Conservation (phyloP, 2,797 vertebrate genomes). For the Melanotaenia maccullochi region DNA sequence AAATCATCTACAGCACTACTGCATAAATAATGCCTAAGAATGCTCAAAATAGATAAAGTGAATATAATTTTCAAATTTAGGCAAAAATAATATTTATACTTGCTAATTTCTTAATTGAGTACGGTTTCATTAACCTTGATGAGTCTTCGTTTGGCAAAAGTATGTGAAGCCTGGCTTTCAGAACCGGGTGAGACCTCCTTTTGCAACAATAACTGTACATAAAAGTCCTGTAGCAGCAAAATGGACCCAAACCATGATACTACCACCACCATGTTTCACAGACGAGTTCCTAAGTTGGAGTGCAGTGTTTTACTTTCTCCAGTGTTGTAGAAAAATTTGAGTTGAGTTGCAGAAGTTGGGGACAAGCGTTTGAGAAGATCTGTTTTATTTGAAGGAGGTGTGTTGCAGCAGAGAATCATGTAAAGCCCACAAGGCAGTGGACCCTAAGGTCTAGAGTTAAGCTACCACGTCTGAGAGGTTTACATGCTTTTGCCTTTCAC, state of each 20-base stretch:
- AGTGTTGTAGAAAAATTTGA: too few species aligned
- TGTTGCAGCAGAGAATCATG: too few species aligned
- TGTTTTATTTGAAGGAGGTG: too few species aligned
- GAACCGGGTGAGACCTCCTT: background rate
- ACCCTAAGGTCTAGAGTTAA: too few species aligned
- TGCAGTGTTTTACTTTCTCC: too few species aligned
- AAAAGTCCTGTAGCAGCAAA: background rate
- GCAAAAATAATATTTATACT: background rate
- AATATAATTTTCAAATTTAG: background rate
- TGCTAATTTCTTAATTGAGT: background rate
- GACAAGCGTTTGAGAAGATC: too few species aligned
- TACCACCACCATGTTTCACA: background rate
- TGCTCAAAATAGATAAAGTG: background rate
- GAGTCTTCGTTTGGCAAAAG: background rate
- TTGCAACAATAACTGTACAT: background rate
- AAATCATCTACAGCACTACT: background rate
- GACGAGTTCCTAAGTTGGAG: too few species aligned
- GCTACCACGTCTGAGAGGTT: too few species aligned
- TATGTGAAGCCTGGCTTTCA: background rate
- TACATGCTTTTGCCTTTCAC: too few species aligned
- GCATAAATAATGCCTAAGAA: background rate
- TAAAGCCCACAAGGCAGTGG: too few species aligned
- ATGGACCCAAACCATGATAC: background rate
- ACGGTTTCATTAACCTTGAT: background rate
- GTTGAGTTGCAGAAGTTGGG: too few species aligned